phyloP scores from a whole-genome alignment of 2,888 invertebrate species.

The Callyntrura sp. region DNA sequence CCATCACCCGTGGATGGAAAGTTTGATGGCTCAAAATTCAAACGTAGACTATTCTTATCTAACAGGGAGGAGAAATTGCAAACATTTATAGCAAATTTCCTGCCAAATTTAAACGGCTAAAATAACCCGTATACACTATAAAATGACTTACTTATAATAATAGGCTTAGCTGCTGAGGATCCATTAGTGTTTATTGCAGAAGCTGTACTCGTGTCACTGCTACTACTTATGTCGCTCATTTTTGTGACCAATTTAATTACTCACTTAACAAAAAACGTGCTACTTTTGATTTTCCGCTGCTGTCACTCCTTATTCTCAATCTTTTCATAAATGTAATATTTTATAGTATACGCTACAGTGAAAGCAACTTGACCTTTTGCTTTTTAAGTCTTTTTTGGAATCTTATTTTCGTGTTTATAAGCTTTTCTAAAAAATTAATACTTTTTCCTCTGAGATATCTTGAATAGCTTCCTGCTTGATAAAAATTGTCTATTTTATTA shows the following conservation, averaged over 20 bases:
- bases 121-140: background rate
- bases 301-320: too few species aligned
- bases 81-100: background rate
- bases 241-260: constrained; percentile 25
- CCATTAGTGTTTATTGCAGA: constrained; percentile 71
- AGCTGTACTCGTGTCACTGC: constrained; percentile 75
- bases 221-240: constrained; percentile 76
- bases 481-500: too few species aligned
- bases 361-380: too few species aligned
- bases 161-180: constrained; percentile 61
- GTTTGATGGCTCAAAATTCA: constrained; percentile 79
- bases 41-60: constrained; percentile 78
- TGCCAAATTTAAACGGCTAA: background rate
- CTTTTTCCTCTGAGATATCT: background rate
- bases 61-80: constrained; percentile 9
- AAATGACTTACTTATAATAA: constrained; percentile 61
- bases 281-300: too few species aligned
- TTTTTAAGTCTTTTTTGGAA: background rate
- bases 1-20: constrained; percentile 74
- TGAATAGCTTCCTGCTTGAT: too few species aligned
- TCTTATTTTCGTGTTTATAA: too few species aligned
- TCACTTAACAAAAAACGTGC: background rate
- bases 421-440: background rate
- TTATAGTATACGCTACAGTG: background rate
- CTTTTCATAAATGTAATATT: too few species aligned